Evolutionary conservation across 1,140 invertebrate genomes (phyloP), one percentile per base, ranked within the genome.

Genomic region (Zaprionus taronus): DNA sequence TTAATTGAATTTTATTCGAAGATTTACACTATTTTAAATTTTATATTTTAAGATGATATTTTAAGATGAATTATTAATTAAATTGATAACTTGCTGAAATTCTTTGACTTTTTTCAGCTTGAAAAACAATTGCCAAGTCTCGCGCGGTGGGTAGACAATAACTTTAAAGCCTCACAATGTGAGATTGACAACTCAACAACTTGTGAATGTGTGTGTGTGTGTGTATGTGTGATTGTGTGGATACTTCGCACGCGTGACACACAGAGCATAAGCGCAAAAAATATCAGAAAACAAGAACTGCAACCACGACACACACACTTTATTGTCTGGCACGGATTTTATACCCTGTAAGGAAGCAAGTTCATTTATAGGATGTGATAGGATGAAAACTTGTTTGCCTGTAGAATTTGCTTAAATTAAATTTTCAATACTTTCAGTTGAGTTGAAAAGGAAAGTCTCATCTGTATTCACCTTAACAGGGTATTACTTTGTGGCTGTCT

Each of bases 231-330:
- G 38, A 70, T 71, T 22, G n/a, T 34, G n/a, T 63, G 60, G 7
- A 47, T 38, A n/a, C 38, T 55, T 44, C 79, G 61, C 72, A 64
- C 47, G 63, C 61, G 61, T 75, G 76, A 71, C 85, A 73, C 72
- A 71, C 81, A 53, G 63, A 72, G 71, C 73, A 77, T 83, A 87
- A 72, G 70, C 62, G 73, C 65, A 73, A 76, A 64, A 68, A 73
- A 71, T 72, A 67, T 31, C 56, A 70, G 80, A 57, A 38, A 53
- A 47, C 38, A 56, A 79, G 24, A 26, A 15, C 34, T 44, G 47
- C 58, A 34, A 11, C 55, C 34, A 34, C 36, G 24, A n/a, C 41
- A n/a, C n/a, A n/a, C 51, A 58, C 14, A 51, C 17, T 28, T 70
- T 15, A 70, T 69, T 63, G 58, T 57, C 53, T 63, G n/a, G 12